Base-by-base conservation (phyloP, 1,140 invertebrate genomes). In the Cotesia glomerata region DNA sequence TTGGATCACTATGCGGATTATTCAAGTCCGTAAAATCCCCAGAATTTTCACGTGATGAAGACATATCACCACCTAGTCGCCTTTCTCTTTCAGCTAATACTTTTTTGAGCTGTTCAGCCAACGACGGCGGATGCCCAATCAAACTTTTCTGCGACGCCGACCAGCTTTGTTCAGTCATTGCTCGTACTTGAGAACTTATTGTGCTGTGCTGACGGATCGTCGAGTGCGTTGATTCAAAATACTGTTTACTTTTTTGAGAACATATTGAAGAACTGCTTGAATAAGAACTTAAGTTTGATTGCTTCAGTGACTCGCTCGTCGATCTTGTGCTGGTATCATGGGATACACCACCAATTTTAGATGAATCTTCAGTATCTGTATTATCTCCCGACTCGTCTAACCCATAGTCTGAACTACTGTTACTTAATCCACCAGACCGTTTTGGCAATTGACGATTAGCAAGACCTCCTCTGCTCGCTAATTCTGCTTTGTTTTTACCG, bases 401-500 rank as follows among this genome's bases (percentile, higher is more conserved):
- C 34, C 91, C 91, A 73, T 92, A 92, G 80, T 92, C 92, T 69
- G 92, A 93, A 82, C 91, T 92, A 74, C 90, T 90, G 79, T 91
- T 91, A 78, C 89, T 91, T 78, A 91, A 86, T 77, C 86, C 89
- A 78, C 80, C 90, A 61, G 80, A 89, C 76, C 86, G 78, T 78
- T 86, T 86, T 56, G 88, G 87, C 14, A 89, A 77, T 68, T 86
- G 86, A 26, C 85, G 81, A 80, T 87, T 86, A 0, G 88, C 90
- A 71, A 91, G 79, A 75, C 90, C 90, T 70, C 92, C 92, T 79
- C 92, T 87, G 77, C 89, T 92, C 4, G 92, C 95, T 73, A 98
- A 88, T 84, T 97, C 95, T 14, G 95, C 95, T 86, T 96, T 96
- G 45, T 93, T 92, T 87, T 95, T 95, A 76, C 91, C 94, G 9